Conservation (phyloP, 2,888 invertebrate genomes). For the Brachyopa scutellaris region DNA sequence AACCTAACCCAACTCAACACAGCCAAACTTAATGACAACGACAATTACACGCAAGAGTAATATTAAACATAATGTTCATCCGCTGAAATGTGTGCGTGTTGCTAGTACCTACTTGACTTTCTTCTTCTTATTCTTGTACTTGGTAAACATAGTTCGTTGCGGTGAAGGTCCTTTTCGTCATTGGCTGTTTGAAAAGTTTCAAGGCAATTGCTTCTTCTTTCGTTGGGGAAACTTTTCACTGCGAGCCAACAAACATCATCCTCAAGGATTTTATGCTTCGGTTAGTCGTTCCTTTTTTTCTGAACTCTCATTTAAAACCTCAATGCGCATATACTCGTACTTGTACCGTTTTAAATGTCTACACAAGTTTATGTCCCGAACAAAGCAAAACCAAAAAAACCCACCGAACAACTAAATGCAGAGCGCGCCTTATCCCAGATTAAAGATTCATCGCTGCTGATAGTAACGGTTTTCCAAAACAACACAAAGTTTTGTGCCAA, state of each 20-base stretch:
- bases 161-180: constrained; percentile 64
- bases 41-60: constrained; percentile 65
- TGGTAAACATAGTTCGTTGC: constrained; percentile 59
- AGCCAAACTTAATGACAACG: constrained; percentile 62
- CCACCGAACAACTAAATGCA: constrained; percentile 51
- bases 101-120: constrained; percentile 55
- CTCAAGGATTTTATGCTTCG: constrained; percentile 54
- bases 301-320: constrained; percentile 33
- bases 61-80: constrained; percentile 57
- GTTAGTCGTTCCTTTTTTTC: constrained; percentile 2
- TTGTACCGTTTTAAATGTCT: constrained; percentile 39
- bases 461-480: constrained; percentile 47
- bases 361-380: constrained; percentile 4
- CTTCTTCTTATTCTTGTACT: background rate
- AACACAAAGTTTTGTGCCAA: constrained; percentile 52
- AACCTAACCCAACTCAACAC: constrained; percentile 32
- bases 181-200: constrained; percentile 57
- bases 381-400: constrained; percentile 29
- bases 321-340: constrained; percentile 54
- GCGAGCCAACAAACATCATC: constrained; percentile 37
- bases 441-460: constrained; percentile 59
- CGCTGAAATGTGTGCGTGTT: constrained; percentile 26
- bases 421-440: constrained; percentile 60
- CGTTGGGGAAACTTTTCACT: constrained; percentile 47
- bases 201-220: constrained; percentile 53